Conservation (phyloP, 2,797 vertebrate species). For the Notamacropus eugenii region DNA sequence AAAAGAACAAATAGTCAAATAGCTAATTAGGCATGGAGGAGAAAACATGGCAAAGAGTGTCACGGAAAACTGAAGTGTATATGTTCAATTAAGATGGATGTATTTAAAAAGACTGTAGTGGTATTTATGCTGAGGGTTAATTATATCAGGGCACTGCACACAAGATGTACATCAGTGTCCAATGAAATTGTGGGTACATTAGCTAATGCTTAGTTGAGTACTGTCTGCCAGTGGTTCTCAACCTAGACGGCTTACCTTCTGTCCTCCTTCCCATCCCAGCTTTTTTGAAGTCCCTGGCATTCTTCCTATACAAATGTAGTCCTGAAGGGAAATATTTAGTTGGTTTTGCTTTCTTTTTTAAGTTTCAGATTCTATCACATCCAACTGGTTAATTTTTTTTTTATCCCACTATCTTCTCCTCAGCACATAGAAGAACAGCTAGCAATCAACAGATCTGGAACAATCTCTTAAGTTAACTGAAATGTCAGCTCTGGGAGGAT, state of each 20-base stretch:
- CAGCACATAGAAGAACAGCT: background rate
- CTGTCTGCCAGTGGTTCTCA: conserved; percentile 47
- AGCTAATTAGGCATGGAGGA: background rate
- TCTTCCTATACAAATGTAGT: conserved; percentile 14
- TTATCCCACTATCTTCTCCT: background rate
- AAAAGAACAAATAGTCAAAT: background rate
- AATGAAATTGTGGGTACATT: background rate
- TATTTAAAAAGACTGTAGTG: background rate
- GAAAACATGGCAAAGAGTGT: background rate
- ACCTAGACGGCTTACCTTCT: conserved; percentile 6
- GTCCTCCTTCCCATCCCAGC: background rate
- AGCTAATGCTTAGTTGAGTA: background rate
- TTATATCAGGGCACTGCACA: background rate
- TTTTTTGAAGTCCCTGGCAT: background rate
- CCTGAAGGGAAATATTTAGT: background rate
- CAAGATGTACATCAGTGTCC: background rate
- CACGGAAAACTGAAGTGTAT: background rate
- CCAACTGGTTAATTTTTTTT: conserved; percentile 34
- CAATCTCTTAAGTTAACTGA: conserved; percentile 17
- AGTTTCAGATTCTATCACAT: conserved; percentile 28
- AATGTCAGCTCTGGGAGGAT: conserved; percentile 28
- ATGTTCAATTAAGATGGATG: background rate
- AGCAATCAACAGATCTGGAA: background rate
- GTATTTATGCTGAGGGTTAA: background rate
- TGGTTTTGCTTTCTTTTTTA: background rate